A percentile compares a stretch with the other conserved stretches of the same genome.
Evolutionary conservation across 2,888 invertebrate species (phyloP).

Genomic region (Drosophila siamana): DNA sequence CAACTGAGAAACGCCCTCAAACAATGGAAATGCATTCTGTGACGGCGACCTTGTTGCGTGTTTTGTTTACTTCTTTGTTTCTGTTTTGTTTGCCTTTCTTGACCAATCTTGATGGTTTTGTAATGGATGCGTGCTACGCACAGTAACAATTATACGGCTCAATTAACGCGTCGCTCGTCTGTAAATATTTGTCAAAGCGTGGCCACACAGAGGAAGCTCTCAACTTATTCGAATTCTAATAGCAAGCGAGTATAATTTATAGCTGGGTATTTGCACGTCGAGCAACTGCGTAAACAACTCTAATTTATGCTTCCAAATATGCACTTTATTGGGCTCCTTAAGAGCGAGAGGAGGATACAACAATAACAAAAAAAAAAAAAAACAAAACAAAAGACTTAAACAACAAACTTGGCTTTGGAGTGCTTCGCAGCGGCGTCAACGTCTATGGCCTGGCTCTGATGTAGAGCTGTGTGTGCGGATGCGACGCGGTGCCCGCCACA

Average conservation of each 20-base stretch:
- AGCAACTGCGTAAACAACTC: background rate
- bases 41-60: constrained; percentile 60
- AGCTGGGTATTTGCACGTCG: background rate
- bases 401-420: constrained; percentile 36
- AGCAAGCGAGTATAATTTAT: no score
- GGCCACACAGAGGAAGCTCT: background rate
- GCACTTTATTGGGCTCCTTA: background rate
- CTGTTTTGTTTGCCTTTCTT: constrained; percentile 33
- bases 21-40: constrained; percentile 74
- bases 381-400: constrained; percentile 43
- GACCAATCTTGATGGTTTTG: constrained; percentile 27
- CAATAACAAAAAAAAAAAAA: no score
- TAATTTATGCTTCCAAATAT: background rate
- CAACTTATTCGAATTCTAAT: no score
- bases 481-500: constrained; percentile 14
- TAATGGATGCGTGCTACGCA: constrained; percentile 14
- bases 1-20: constrained; percentile 7
- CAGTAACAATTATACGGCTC: constrained; percentile 16
- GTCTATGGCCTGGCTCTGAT: constrained; percentile 67
- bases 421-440: background rate
- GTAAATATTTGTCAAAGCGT: constrained; percentile 22
- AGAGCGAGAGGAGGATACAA: background rate
- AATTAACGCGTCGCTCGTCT: constrained; percentile 5
- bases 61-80: constrained; percentile 19
- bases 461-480: constrained; percentile 51